A percentile compares a stretch with the other conserved stretches of the same genome.
phyloP scores from a whole-genome alignment of 2,797 vertebrate species.

The Micropoecilia bifurca region DNA sequence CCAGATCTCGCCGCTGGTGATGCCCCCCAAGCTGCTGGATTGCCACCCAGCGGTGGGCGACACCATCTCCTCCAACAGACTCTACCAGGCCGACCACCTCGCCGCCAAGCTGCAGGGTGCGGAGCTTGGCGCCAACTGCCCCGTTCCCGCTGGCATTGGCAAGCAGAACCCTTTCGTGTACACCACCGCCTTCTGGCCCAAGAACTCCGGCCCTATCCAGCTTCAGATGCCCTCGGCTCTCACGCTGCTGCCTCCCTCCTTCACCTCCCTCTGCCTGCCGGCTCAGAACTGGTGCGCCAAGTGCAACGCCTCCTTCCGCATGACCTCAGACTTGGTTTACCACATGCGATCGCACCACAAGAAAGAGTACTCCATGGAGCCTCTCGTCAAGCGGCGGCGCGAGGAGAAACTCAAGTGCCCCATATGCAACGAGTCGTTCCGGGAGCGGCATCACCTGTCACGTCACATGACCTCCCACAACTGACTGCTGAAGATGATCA shows the following conservation, averaged over 20 bases:
- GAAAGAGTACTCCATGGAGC: constrained; percentile 95
- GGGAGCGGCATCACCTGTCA: constrained; percentile 96
- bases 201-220: constrained; percentile 90
- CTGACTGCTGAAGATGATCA: constrained; percentile 70
- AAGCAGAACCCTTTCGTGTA: constrained; percentile 96
- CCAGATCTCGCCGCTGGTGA: constrained; percentile 88
- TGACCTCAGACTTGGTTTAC: constrained; percentile 98
- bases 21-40: constrained; percentile 91
- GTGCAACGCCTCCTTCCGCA: constrained; percentile 97
- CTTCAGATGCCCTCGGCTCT: constrained; percentile 94
- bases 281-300: constrained; percentile 99
- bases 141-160: constrained; percentile 82
- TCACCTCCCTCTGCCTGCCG: constrained; percentile 95
- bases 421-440: constrained; percentile 97
- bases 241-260: constrained; percentile 93
- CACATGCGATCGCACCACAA: constrained; percentile 99
- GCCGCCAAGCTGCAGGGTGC: constrained; percentile 89
- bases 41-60: constrained; percentile 85
- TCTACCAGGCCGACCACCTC: constrained; percentile 89
- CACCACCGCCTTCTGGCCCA: constrained; percentile 95
- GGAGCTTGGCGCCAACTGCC: constrained; percentile 83
- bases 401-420: constrained; percentile 98
- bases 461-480: constrained; percentile 99
- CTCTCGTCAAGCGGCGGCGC: constrained; percentile 91
- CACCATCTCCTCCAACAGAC: constrained; percentile 86